phyloP scores from a whole-genome alignment of 2,888 invertebrate species.

The Monopis laevigella region DNA sequence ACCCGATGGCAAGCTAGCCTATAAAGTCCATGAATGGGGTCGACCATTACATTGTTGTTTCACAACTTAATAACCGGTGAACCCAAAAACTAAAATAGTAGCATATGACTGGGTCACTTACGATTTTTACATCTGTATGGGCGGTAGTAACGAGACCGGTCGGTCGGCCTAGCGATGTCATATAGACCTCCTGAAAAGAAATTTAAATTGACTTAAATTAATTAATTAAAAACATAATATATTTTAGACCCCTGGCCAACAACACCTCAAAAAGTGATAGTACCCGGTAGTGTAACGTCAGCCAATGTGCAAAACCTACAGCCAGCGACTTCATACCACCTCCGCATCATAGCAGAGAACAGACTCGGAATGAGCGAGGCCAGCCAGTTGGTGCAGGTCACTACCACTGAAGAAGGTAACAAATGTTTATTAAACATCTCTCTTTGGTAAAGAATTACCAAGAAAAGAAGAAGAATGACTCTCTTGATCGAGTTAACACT shows the following conservation, averaged over 20 bases:
- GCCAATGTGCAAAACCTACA: conserved; percentile 83
- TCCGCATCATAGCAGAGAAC: conserved; percentile 90
- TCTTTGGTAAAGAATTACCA: too few species aligned
- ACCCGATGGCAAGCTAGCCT: background rate
- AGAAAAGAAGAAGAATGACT: too few species aligned
- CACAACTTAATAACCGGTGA: background rate
- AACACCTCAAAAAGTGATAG: conserved; percentile 82
- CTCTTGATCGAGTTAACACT: too few species aligned
- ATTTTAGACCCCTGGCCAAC: conserved; percentile 83
- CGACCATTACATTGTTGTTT: background rate
- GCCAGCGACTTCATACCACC: conserved; percentile 88
- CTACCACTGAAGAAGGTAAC: conserved; percentile 83
- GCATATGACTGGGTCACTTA: too few species aligned
- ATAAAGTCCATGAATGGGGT: background rate
- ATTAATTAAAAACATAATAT: too few species aligned
- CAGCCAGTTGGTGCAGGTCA: conserved; percentile 86
- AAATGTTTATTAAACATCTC: too few species aligned
- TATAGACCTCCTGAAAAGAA: too few species aligned
- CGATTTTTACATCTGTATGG: too few species aligned
- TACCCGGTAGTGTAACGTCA: conserved; percentile 84
- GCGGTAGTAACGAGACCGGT: too few species aligned
- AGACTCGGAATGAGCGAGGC: conserved; percentile 88
- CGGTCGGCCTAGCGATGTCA: too few species aligned
- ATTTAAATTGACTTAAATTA: too few species aligned
- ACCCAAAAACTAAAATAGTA: too few species aligned